Evolutionary conservation across 1,140 invertebrate species (phyloP), one percentile per base, ranked within the genome.

Genomic region (Cydia strobilella): DNA sequence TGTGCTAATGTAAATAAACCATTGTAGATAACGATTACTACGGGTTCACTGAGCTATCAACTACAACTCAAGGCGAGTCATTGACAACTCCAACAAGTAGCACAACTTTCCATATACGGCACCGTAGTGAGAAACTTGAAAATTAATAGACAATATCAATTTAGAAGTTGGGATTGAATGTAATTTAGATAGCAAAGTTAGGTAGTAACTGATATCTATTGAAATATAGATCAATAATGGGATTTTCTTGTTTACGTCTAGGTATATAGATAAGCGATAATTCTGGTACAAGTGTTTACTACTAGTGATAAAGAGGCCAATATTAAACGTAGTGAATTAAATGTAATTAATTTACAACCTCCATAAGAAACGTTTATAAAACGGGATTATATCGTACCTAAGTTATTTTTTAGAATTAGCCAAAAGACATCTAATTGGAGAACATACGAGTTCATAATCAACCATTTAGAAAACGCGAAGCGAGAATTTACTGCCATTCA

Each of bases 221-320:
- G n/a, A 69, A 69, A 69, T 69, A 23, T 69, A 69, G 65, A 69
- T 69, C 65, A 69, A 69, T 35, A 66, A 66, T 66, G 35, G 27
- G 25, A 69, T 69, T 9, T 18, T 1, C 15, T 69, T 69, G 65
- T 69, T 69, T 35, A 69, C 35, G 7, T 69, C 48, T 51, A 18
- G 48, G 48, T 18, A 51, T 51, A 48, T 48, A 51, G 48, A 51
- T 51, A 51, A 51, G 48, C 48, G 15, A 51, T 51, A n/a, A 51
- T 7, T n/a, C 3, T 51, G 15, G 4, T 51, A 51, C 48, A 51
- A 51, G 48, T 51, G 48, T 18, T 51, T 51, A 51, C 48, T 51
- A 51, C 18, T 6, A 18, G 48, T 3, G 48, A 51, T 51, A 51
- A 51, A 9, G 42, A 45, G 15, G 48, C 48, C 48, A 51, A 51